Conservation (phyloP, 2,113 vertebrate genomes). For the Oryzias celebensis region DNA sequence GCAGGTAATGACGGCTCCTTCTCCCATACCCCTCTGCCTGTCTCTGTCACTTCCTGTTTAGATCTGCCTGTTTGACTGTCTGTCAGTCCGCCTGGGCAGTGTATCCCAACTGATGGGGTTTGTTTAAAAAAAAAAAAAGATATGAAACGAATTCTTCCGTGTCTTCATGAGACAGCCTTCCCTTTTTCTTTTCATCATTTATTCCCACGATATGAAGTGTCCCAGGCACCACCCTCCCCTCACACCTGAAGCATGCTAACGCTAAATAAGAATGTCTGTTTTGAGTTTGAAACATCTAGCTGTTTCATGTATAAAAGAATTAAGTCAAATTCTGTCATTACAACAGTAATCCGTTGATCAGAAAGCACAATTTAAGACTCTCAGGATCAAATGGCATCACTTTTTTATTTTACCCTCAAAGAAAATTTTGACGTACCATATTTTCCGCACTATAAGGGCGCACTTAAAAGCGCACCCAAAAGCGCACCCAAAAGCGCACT, state of each 20-base stretch:
- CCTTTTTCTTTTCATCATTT: slow-evolving; percentile 22
- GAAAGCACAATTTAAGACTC: slow-evolving; percentile 82
- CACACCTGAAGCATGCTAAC: slow-evolving; percentile 50
- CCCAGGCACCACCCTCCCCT: neutral
- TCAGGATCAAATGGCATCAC: slow-evolving; percentile 61
- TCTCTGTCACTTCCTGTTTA: slow-evolving; percentile 27
- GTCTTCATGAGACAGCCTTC: slow-evolving; percentile 29
- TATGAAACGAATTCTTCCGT: slow-evolving; percentile 17
- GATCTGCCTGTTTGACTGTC: slow-evolving; percentile 37
- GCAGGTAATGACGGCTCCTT: slow-evolving; percentile 86
- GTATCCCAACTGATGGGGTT: slow-evolving; percentile 43
- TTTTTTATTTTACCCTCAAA: no score
- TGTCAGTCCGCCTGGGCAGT: slow-evolving; percentile 43
- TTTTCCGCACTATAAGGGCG: no score
- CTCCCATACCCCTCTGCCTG: slow-evolving; percentile 31
- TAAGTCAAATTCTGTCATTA: slow-evolving; percentile 3
- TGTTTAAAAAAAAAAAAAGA: slow-evolving; percentile 4
- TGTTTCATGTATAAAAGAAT: slow-evolving; percentile 42
- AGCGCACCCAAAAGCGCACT: no score
- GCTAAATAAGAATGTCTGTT: slow-evolving; percentile 40
- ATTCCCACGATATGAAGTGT: slow-evolving; percentile 22
- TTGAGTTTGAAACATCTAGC: slow-evolving; percentile 21
- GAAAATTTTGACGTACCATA: no score
- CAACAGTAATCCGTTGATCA: slow-evolving; percentile 34
- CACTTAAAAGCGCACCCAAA: no score